A percentile compares a stretch with the other conserved stretches of the same genome.
phyloP scores from a whole-genome alignment of 2,888 invertebrate genomes.

The Hydriomena furcata region DNA sequence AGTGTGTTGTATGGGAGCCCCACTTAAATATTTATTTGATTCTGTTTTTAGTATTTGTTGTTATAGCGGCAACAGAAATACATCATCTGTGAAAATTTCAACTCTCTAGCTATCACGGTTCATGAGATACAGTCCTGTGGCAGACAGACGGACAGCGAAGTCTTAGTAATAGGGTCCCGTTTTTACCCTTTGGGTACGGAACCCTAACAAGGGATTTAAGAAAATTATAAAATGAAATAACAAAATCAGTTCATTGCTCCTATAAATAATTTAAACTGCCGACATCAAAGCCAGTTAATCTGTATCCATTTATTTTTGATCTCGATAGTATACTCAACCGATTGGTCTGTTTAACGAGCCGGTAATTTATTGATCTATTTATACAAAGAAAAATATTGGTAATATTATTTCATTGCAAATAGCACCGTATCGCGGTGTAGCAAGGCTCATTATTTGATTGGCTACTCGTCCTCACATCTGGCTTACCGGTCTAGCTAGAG shows the following conservation, averaged over 20 bases:
- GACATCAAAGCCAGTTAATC: constrained; percentile 20
- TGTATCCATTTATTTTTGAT: constrained; percentile 25
- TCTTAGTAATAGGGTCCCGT: too few species aligned
- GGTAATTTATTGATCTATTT: constrained; percentile 31
- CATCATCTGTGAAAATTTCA: too few species aligned
- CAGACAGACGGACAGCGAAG: too few species aligned
- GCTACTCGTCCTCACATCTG: constrained; percentile 19
- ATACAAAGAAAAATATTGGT: constrained; percentile 25
- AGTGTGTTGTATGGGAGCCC: too few species aligned
- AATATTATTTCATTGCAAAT: constrained; percentile 16
- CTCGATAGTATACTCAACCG: constrained; percentile 21
- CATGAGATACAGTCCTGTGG: too few species aligned
- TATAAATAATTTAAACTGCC: constrained; percentile 21
- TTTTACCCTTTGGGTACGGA: too few species aligned
- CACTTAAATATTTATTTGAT: too few species aligned
- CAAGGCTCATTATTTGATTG: constrained; percentile 25
- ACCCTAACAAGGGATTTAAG: too few species aligned
- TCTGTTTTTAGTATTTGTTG: too few species aligned
- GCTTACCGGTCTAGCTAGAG: constrained; percentile 42
- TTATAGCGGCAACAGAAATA: too few species aligned
- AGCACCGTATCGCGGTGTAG: constrained; percentile 18
- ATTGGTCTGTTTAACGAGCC: constrained; percentile 26
- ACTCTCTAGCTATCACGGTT: too few species aligned
- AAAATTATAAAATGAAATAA: neutral
- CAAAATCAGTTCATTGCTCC: constrained; percentile 6